phyloP scores from a whole-genome alignment of 2,113 vertebrate species.

The Cyprinodon brontotheroides region DNA sequence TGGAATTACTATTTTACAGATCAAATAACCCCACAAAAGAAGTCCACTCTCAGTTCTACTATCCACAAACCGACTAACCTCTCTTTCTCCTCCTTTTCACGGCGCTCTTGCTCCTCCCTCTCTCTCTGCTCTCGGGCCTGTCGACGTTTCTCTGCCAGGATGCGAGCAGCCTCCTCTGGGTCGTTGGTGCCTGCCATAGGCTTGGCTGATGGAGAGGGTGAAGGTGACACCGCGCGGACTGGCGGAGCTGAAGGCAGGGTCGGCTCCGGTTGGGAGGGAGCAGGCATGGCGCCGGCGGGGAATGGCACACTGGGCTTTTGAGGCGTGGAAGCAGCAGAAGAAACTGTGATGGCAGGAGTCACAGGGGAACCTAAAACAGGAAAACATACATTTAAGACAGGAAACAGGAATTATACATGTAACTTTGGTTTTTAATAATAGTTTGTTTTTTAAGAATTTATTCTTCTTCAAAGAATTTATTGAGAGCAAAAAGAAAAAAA shows the following conservation, averaged over 20 bases:
- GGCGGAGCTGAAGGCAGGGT: constrained; percentile 20
- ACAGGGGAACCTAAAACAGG: constrained; percentile 58
- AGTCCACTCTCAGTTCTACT: neutral
- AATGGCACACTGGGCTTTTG: constrained; percentile 40
- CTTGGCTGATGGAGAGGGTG: constrained; percentile 77
- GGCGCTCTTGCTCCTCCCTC: constrained; percentile 87
- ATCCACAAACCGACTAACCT: constrained; percentile 79
- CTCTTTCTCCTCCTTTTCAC: constrained; percentile 86
- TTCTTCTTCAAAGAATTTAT: neutral
- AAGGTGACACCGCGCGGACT: constrained; percentile 30
- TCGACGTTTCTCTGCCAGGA: constrained; percentile 89
- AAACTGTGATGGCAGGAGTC: constrained; percentile 48
- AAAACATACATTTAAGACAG: neutral
- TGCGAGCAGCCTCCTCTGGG: constrained; percentile 88
- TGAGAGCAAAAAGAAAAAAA: constrained; percentile 11
- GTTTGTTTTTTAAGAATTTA: neutral
- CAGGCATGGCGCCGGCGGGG: constrained; percentile 8
- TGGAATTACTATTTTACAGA: neutral
- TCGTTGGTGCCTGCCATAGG: constrained; percentile 90
- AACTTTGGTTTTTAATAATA: neutral
- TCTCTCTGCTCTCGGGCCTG: constrained; percentile 94
- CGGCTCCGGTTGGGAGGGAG: constrained; percentile 32
- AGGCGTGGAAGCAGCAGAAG: constrained; percentile 48
- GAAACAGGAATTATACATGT: neutral
- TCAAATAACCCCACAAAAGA: neutral